phyloP scores from a whole-genome alignment of 35 echinoderm and acorn worm genomes.

The Amphiura filiformis region DNA sequence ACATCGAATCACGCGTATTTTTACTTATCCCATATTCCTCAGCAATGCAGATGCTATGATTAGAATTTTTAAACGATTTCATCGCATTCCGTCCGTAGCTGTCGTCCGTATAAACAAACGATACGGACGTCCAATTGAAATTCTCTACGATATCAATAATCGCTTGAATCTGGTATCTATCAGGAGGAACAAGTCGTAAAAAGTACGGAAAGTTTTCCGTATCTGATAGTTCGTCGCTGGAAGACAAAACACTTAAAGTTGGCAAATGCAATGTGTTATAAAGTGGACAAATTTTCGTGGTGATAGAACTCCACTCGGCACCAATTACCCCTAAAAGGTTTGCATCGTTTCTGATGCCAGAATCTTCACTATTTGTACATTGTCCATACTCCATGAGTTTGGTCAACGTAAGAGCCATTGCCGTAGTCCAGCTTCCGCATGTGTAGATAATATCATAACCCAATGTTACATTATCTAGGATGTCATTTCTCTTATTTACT shows the following conservation, averaged over 20 bases:
- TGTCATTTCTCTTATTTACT: constrained; percentile 62
- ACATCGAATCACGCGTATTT: neutral
- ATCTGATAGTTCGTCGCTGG: constrained; percentile 89
- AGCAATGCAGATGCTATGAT: constrained; percentile 34
- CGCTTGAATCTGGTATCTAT: constrained; percentile 81
- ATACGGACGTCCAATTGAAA: constrained; percentile 80
- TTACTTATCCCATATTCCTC: constrained; percentile 5
- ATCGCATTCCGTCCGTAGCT: constrained; percentile 81
- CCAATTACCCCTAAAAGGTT: constrained; percentile 73
- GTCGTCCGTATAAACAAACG: constrained; percentile 90
- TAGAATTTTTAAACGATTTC: constrained; percentile 48
- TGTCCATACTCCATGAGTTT: constrained; percentile 59
- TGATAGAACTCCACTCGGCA: constrained; percentile 72
- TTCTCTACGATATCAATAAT: constrained; percentile 69
- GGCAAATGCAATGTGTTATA: constrained; percentile 75
- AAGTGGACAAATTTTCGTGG: constrained; percentile 58
- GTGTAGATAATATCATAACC: constrained; percentile 97
- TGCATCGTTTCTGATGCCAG: neutral
- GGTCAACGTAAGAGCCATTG: constrained; percentile 60
- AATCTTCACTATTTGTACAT: neutral
- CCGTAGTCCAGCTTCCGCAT: constrained; percentile 59
- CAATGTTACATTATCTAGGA: constrained; percentile 70
- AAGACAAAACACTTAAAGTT: constrained; percentile 80
- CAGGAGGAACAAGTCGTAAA: constrained; percentile 71
- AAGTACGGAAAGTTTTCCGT: constrained; percentile 79